Evolutionary conservation across 1,140 invertebrate genomes (phyloP).

Genomic region (Acyrthosiphon pisum): DNA sequence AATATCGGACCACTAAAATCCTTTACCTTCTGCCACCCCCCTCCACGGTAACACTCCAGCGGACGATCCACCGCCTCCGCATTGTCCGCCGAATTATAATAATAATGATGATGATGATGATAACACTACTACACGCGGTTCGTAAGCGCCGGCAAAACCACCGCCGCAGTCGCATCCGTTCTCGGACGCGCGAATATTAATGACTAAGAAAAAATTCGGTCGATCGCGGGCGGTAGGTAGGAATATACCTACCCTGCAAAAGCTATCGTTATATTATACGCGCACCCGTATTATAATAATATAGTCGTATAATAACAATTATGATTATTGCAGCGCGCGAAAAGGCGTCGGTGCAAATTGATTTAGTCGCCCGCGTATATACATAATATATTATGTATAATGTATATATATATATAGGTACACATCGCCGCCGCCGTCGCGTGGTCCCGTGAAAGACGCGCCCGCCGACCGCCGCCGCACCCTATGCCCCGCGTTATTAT

Average conservation of each 20-base stretch:
- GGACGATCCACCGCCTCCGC: neutral
- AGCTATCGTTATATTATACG: neutral
- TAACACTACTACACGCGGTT: no score
- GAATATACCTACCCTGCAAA: neutral
- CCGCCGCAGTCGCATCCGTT: neutral
- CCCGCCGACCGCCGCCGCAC: no score
- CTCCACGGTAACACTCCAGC: no score
- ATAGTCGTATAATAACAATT: constrained; percentile 41
- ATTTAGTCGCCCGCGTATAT: constrained; percentile 19
- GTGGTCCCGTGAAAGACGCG: neutral
- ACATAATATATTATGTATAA: constrained; percentile 6
- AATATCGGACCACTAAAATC: constrained; percentile 4
- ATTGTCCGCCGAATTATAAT: no score
- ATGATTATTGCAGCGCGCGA: constrained; percentile 41
- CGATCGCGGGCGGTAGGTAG: neutral
- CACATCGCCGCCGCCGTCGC: neutral
- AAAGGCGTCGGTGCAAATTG: constrained; percentile 46
- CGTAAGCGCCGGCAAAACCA: no score
- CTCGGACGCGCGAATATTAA: constrained; percentile 23
- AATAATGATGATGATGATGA: no score
- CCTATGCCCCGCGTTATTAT: neutral
- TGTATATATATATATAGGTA: neutral
- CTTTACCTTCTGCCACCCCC: neutral
- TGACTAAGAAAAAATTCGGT: constrained; percentile 25
- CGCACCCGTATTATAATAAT: neutral